Evolutionary conservation across 2,113 vertebrate species (phyloP).

Genomic region (Heptranchias perlo): DNA sequence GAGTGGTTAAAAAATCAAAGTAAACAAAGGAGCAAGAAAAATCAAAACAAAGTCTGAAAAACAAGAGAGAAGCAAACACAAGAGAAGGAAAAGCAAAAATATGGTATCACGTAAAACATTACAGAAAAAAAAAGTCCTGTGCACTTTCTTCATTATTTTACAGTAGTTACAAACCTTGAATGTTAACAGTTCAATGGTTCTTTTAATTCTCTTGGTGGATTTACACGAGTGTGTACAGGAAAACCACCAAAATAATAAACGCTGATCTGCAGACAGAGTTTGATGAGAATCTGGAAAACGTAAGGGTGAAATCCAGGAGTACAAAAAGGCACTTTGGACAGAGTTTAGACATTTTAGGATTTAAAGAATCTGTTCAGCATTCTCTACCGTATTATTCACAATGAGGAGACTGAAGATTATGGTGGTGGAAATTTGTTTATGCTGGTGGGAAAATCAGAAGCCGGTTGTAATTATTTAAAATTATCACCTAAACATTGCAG

Average conservation of each 20-base stretch:
- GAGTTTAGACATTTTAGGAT: not conserved
- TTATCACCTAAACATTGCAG: not conserved
- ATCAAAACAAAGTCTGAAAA: not conserved
- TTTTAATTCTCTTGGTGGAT: not conserved
- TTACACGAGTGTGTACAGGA: not conserved
- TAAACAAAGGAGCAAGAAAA: constrained; percentile 38
- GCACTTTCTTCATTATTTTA: not conserved
- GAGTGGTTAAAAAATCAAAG: fast-evolving
- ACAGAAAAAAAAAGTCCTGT: not conserved
- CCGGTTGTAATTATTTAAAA: not conserved
- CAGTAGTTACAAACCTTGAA: not conserved
- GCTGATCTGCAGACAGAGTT: not conserved
- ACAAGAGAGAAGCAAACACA: not conserved
- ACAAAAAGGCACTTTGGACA: not conserved
- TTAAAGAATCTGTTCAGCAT: not conserved
- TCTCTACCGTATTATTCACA: not conserved
- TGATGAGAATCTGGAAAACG: not conserved
- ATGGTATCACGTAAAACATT: not conserved
- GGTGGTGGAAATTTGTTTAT: constrained; percentile 2
- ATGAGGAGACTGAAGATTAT: not conserved
- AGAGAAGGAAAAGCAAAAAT: not conserved
- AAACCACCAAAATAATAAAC: not conserved
- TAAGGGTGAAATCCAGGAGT: not conserved
- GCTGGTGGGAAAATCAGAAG: not conserved
- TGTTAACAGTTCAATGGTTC: not conserved